Base-by-base conservation (phyloP, 2,888 invertebrate genomes). In the Apodemia hepburni region DNA sequence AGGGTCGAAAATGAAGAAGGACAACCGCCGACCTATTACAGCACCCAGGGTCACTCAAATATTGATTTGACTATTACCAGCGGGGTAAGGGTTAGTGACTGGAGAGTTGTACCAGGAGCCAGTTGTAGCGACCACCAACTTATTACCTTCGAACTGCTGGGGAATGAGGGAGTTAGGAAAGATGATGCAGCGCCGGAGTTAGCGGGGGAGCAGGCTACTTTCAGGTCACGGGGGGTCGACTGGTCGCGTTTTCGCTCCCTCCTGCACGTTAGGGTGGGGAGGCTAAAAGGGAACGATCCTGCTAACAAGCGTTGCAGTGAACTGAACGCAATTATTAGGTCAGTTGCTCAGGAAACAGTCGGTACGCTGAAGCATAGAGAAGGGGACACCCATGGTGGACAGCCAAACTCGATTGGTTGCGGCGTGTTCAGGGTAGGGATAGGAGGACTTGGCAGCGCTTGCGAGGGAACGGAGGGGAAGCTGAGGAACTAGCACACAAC, bases 1-100 rank as follows among this genome's bases (percentile, higher is more conserved):
- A 3, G 15, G 0, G 1, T 73, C 0, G 60, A 61, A 1, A 73
- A 71, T 29, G 35, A 3, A 0, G 61, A 61, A 27, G 65, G 58
- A 8, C 67, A 64, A 35, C 68, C 65, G 6, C 15, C 61, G 0
- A 75, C 73, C 0, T 76, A 73, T 18, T 0, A 18, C 11, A 62
- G 66, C 0, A 8, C 62, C 0, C 71, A 72, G 18, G 73, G 72
- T 0, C 59, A 64, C 29, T 72, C 75, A 0, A 75, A 75, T 47
- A 66, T 76, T 0, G 75, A 76, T 64, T 6, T 75, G 0, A 76
- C 75, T 0, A n/a, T n/a, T n/a, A n/a, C 7, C 75, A 0, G 12
- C 4, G 42, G 15, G 0, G 4, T 45, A 15, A 15, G 4, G 11
- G 12, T 45, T 0, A 9, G 4, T 45, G 42, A 11, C 11, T 45